Evolutionary conservation across 2,888 invertebrate species (phyloP), one percentile per base, ranked within the genome.

Genomic region (Vandiemenella viatica): DNA sequence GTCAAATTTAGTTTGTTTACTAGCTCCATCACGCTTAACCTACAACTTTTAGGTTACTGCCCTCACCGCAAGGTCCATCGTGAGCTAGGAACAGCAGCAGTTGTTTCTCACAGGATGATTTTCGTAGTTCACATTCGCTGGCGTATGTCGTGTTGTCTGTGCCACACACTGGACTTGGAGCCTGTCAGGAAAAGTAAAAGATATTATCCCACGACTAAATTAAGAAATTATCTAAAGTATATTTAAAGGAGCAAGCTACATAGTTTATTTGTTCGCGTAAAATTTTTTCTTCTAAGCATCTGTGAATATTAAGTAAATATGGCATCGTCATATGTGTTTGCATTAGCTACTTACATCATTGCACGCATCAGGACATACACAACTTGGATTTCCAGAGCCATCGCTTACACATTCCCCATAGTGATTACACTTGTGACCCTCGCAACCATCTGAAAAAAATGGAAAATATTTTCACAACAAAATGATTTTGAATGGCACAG

Each of bases 21-120:
- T n/a, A n/a, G n/a, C n/a, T n/a, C n/a, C n/a, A n/a, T n/a, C n/a
- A n/a, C n/a, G n/a, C n/a, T n/a, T n/a, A n/a, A n/a, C n/a, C n/a
- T n/a, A n/a, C n/a, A n/a, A n/a, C n/a, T n/a, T n/a, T n/a, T n/a
- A n/a, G n/a, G n/a, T n/a, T n/a, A n/a, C n/a, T n/a, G n/a, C 7
- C n/a, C 32, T 80, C 68, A 91, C 91, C 87, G 65, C 92, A 92
- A 62, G 83, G 80, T 54, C 90, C 91, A 65, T 77, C 76, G 63
- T 84, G 87, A 49, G 83, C 80, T 47, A 86, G 74, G 56, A 76
- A 72, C 62, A 90, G 73, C 61, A 77, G 76, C 62, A 75, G 77
- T 65, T 82, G 80, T 55, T 76, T 75, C 53, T 76, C 77, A 71
- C 91, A 92, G 46, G 89, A 80, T 55, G 80, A 76, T 57, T 82